Base-by-base conservation (phyloP, 2,797 vertebrate species). In the Hozukius guyotensis region DNA sequence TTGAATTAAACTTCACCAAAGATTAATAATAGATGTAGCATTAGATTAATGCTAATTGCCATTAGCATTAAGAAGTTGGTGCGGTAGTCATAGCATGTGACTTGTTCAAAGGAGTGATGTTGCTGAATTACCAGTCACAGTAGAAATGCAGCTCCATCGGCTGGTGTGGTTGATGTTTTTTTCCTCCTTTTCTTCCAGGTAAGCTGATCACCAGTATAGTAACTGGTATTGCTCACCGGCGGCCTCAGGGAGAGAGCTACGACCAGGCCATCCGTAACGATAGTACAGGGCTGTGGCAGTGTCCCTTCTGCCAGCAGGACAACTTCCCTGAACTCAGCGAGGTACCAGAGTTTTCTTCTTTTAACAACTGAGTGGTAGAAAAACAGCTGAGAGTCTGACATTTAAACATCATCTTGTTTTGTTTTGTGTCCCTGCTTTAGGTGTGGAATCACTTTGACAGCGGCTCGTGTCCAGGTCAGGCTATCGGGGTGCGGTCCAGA, bases 361-460 rank as follows among this genome's bases (percentile, higher is more conserved):
- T 57, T 11, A 12, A 2, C 24, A 32, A 4, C 5, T 18, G 2
- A 3, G 2, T 59, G 4, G 12, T 5, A 2, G 8, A 52, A 72
- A 65, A 46, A 55, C 8, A 25, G 5, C 53, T 16, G 8, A 63
- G 4, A 34, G 24, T 64, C 18, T 52, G 5, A 29, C 25, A 9
- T 42, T 20, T 38, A 38, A 81, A 65, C 3, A 1, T 76, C 1
- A 22, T 72, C 1, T 65, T 24, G 52, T 61, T 60, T 61, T 60
- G 20, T 46, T 75, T 36, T 53, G 0, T 76, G 31, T 78, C 36
- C 46, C 27, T 52, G 8, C 46, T 91, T 25, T 80, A 99, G 99
- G 99, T 99, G 76, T 99, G 99, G 99, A 99, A 99, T 93, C 99
- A 99, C 91, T 99, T 99, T 87, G 99, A 99, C 92, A 99, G 98